Evolutionary conservation across 2,797 vertebrate genomes (phyloP).

Genomic region (Arremon aurantiirostris): DNA sequence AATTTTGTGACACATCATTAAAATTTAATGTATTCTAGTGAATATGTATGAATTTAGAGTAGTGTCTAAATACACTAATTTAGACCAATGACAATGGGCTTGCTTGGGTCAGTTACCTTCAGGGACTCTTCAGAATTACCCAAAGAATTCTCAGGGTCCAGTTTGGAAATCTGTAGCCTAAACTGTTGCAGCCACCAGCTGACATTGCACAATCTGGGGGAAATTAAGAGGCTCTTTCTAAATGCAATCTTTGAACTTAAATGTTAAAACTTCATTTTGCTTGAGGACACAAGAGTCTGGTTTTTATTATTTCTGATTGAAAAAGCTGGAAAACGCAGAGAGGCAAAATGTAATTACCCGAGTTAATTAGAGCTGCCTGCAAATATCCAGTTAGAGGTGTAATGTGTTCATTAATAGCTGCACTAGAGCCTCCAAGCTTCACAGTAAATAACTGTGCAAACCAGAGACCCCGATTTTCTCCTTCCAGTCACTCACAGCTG

Average conservation of each 20-base stretch:
- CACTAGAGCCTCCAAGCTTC: neutral
- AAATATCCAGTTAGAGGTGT: neutral
- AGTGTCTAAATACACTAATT: neutral
- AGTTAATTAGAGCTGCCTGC: constrained; percentile 38
- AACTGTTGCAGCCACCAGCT: neutral
- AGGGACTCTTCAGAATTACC: neutral
- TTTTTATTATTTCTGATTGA: constrained; percentile 40
- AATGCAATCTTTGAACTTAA: constrained; percentile 17
- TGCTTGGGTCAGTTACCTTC: neutral
- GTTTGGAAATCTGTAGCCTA: neutral
- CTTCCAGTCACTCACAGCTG: neutral
- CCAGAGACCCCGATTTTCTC: neutral
- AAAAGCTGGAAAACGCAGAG: neutral
- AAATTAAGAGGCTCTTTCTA: neutral
- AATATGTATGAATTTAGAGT: neutral
- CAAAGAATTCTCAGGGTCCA: neutral
- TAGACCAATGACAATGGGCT: neutral
- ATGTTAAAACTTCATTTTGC: constrained; percentile 39
- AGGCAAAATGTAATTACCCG: constrained; percentile 24
- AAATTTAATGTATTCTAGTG: neutral
- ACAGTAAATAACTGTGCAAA: neutral
- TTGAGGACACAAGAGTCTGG: neutral
- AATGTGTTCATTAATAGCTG: neutral
- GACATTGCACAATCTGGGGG: accelerated
- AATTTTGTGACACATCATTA: neutral